phyloP scores from a whole-genome alignment of 2,888 invertebrate species.

The Macrophya annulata region DNA sequence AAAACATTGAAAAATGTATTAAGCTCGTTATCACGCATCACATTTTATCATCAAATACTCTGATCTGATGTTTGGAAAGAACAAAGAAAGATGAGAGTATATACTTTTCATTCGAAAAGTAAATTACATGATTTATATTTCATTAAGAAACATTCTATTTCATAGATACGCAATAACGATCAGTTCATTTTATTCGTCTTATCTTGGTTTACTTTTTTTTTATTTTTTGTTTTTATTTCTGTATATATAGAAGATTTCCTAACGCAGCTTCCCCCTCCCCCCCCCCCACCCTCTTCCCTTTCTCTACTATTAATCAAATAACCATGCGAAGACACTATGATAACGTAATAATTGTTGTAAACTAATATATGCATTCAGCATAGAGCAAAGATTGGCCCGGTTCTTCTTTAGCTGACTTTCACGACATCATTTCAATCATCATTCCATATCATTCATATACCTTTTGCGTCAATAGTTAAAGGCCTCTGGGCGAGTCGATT shows the following conservation, averaged over 20 bases:
- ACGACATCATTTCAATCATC: constrained; percentile 75
- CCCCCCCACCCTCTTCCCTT: background rate
- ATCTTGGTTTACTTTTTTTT: constrained; percentile 48
- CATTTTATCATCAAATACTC: constrained; percentile 15
- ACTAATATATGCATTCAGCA: constrained; percentile 32
- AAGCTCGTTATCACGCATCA: background rate
- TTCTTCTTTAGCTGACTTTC: constrained; percentile 73
- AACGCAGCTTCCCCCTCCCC: constrained; percentile 55
- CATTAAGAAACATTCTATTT: background rate
- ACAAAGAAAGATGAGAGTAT: background rate
- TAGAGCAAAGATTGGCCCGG: constrained; percentile 14
- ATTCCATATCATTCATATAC: constrained; percentile 76
- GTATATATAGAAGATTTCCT: constrained; percentile 64
- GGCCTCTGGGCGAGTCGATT: constrained; percentile 2
- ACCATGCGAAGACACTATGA: constrained; percentile 31
- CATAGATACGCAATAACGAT: constrained; percentile 21
- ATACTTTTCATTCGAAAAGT: background rate
- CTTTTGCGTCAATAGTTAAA: constrained; percentile 75
- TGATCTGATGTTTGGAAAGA: background rate
- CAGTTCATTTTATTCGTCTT: background rate
- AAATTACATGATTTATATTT: constrained; percentile 20
- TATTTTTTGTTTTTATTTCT: constrained; percentile 49
- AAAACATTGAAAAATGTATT: background rate
- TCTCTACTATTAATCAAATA: background rate
- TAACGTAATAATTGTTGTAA: constrained; percentile 35